Evolutionary conservation across 2,888 invertebrate genomes (phyloP).

Genomic region (Cremastobaeus sp.): DNA sequence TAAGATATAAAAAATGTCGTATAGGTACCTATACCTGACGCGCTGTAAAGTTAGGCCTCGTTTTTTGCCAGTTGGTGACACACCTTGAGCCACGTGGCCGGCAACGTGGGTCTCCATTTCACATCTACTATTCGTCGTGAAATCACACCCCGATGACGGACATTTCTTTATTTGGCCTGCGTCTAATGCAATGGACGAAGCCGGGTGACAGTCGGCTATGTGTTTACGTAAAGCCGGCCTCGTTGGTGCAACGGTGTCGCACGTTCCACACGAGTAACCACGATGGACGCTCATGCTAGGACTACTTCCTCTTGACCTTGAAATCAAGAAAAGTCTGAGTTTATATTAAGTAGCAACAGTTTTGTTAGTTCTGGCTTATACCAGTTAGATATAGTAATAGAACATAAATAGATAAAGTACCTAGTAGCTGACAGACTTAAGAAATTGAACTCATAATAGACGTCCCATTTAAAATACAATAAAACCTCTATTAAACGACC

Average conservation of each 20-base stretch:
- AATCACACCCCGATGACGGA: slow-evolving; percentile 74
- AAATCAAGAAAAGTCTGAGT: too few species aligned
- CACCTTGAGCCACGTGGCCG: slow-evolving; percentile 78
- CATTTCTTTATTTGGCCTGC: slow-evolving; percentile 70
- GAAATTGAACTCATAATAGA: too few species aligned
- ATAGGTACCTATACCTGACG: slow-evolving; percentile 78
- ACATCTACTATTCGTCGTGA: slow-evolving; percentile 76
- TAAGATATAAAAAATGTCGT: background rate
- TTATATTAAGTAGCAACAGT: too few species aligned
- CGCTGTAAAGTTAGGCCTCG: slow-evolving; percentile 78
- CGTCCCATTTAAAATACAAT: too few species aligned
- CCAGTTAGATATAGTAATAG: too few species aligned
- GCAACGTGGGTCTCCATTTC: slow-evolving; percentile 78
- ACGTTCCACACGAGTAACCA: slow-evolving; percentile 78
- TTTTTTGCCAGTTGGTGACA: slow-evolving; percentile 78
- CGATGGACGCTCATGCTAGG: slow-evolving; percentile 67
- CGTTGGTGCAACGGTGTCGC: slow-evolving; percentile 76
- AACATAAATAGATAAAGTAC: too few species aligned
- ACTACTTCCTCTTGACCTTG: slow-evolving; percentile 73
- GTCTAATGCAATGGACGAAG: slow-evolving; percentile 65
- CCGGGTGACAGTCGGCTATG: slow-evolving; percentile 75
- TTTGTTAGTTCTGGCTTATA: too few species aligned
- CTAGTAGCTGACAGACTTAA: too few species aligned
- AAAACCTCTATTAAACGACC: too few species aligned
- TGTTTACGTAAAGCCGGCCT: slow-evolving; percentile 78